Percentiles rank a stretch among this genome's conserved stretches.
Conservation (phyloP, 2,888 invertebrate species). For the Octodonta nipae region DNA sequence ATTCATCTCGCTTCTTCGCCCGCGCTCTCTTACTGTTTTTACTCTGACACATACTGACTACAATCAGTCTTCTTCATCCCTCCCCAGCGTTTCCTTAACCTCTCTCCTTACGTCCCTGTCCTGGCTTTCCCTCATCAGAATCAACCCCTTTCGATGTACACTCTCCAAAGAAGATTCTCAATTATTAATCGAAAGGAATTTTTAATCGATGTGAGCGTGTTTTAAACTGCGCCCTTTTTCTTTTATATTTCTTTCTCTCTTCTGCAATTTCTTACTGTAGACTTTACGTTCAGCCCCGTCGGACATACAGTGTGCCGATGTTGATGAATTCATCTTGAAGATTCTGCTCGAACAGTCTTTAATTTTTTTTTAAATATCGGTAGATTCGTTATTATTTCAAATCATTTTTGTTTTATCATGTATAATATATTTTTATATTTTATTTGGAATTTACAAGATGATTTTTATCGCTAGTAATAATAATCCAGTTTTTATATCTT, state of each 20-base stretch:
- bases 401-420: no score
- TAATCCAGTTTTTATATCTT: no score
- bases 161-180: slow-evolving; percentile 34
- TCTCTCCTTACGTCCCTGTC: slow-evolving; percentile 22
- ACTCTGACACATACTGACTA: slow-evolving; percentile 35
- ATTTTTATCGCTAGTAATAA: no score
- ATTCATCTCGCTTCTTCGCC: slow-evolving; percentile 54
- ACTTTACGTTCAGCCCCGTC: no score
- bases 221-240: slow-evolving; percentile 26
- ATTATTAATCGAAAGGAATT: slow-evolving; percentile 36
- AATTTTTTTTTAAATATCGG: no score
- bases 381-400: no score
- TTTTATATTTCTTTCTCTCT: slow-evolving; percentile 17
- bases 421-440: no score
- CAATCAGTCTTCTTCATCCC: slow-evolving; percentile 34
- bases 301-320: no score
- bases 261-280: slow-evolving; percentile 13
- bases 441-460: no score
- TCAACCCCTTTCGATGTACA: slow-evolving; percentile 32
- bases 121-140: slow-evolving; percentile 27
- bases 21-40: slow-evolving; percentile 46
- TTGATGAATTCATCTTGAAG: no score
- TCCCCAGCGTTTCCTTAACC: slow-evolving; percentile 14
- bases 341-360: no score
- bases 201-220: slow-evolving; percentile 33